Evolutionary conservation across 2,888 invertebrate species (phyloP), one percentile per base, ranked within the genome.

Genomic region (Leptopterna dolabrata): DNA sequence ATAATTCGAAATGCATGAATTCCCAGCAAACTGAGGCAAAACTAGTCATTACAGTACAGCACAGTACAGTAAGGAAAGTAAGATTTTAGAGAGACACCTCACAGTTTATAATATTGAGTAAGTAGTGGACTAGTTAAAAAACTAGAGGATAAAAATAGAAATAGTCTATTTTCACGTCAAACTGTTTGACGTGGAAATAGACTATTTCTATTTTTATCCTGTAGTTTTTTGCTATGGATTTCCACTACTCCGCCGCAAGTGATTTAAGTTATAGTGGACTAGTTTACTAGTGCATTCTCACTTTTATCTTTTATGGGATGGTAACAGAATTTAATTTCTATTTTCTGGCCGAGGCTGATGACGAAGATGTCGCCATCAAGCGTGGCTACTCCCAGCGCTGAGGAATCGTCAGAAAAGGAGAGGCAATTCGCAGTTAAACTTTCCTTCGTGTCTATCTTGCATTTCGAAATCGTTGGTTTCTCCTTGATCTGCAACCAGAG

Each of bases 311-410:
- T 84, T n/a, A 83, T 78, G 3, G 89, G 87, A 16, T 87, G 16
- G 63, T 88, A 88, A 14, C 87, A 70, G 36, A 88, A 82, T 3
- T 51, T 71, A 29, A 89, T 41, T 6, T 43, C 70, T 2, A 88
- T 81, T 16, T 87, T 76, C 11, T 85, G 51, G 30, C 41, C 47
- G 9, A 93, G 90, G 83, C 92, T 91, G 84, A 93, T 92, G 71
- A 93, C 91, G 63, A 92, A 90, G 36, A 94, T 90, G 27, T 91
- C 90, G 11, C 92, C 92, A 27, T 90, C 90, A 4, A 91, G 90
- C 83, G 93, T 92, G 0, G 93, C 92, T 0, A 93, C 90, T 81
- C 93, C 92, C 71, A 94, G 89, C 16, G 91, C 91, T 30, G 91
- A 85, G 24, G 89, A 87, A 73, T 90, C 89, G n/a, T 88, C 63